These are phyloP conservation scores for human (Homo sapiens) DNA, from an alignment of 2,113 vertebrate genomes.

Conservation along the genomic window DNA sequence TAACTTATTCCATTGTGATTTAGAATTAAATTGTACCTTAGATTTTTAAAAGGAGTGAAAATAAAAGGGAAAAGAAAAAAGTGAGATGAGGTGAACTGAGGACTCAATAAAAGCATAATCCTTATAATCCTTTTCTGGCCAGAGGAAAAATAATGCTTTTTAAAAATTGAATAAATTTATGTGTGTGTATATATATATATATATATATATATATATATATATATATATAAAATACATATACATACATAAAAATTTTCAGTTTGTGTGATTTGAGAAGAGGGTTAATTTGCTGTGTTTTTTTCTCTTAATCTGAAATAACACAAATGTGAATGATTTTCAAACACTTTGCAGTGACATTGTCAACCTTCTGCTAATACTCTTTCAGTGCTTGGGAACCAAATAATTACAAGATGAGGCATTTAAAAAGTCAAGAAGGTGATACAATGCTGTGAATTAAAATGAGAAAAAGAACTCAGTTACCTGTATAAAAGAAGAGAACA, in stretches of 20 bases:
- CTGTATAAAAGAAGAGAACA: neutral
- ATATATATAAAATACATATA: fast-evolving
- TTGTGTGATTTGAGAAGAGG: slow-evolving; percentile 24
- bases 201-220: neutral
- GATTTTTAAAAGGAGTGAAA: slow-evolving; percentile 34
- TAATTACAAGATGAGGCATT: neutral
- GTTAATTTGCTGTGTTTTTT: neutral
- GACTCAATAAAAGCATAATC: neutral
- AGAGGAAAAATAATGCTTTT: neutral
- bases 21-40: slow-evolving; percentile 56
- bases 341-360: neutral
- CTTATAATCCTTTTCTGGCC: neutral
- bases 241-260: neutral
- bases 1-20: slow-evolving; percentile 60
- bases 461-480: neutral
- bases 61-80: neutral
- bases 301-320: slow-evolving; percentile 27
- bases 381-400: slow-evolving; percentile 22
- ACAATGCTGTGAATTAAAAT: slow-evolving; percentile 14
- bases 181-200: neutral
- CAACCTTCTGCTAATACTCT: neutral
- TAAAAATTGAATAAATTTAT: neutral
- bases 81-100: slow-evolving; percentile 23
- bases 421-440: neutral
- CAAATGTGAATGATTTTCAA: slow-evolving; percentile 43